Conservation (phyloP, 1,140 invertebrate species). For the Drosophila asahinai region DNA sequence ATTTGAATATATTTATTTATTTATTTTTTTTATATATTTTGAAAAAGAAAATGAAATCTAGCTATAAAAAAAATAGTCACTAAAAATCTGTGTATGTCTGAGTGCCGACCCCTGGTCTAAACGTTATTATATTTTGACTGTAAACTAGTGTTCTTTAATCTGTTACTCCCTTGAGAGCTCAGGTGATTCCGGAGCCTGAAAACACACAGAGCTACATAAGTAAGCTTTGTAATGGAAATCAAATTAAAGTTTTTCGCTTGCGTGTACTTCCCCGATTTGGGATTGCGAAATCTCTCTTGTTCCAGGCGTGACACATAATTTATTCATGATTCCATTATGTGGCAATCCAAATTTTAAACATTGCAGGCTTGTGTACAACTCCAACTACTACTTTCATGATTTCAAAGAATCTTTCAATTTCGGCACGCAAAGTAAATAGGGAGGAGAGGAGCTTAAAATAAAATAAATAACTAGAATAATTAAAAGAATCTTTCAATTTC, state of each 20-base stretch:
- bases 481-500: conserved; percentile 2
- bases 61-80: too few species aligned
- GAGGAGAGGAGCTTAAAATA: conserved; percentile 3
- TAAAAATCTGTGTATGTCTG: too few species aligned
- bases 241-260: not conserved
- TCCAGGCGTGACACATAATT: conserved; percentile 20
- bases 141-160: too few species aligned
- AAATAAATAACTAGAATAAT: too few species aligned
- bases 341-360: conserved; percentile 12
- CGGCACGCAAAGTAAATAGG: conserved; percentile 16
- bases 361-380: not conserved
- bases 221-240: not conserved
- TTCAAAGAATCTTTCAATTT: conserved; percentile 11
- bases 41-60: too few species aligned
- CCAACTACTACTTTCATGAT: conserved; percentile 3
- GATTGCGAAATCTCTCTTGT: not conserved
- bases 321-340: conserved; percentile 21
- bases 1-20: too few species aligned
- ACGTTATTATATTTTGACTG: too few species aligned
- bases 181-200: too few species aligned
- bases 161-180: too few species aligned
- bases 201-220: too few species aligned
- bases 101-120: too few species aligned
- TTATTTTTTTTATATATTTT: too few species aligned
- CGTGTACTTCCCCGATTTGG: not conserved